Conservation (phyloP, 35 echinoderm and acorn worm species). For the Diadema setosum region DNA sequence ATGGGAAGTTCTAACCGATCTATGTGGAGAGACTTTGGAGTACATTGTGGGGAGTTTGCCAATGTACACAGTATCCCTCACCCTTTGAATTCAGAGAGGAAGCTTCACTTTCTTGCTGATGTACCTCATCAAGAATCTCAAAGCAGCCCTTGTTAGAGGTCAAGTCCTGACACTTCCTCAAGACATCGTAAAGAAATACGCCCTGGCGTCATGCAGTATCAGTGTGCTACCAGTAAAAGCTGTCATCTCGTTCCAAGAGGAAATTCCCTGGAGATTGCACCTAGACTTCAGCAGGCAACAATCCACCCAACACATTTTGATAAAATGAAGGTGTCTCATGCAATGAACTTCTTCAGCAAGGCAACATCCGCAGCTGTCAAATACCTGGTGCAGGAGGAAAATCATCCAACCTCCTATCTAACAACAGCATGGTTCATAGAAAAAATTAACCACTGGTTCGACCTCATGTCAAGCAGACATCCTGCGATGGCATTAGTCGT, state of each 20-base stretch:
- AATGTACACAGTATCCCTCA: conserved; percentile 6
- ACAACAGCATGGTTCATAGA: conserved; percentile 24
- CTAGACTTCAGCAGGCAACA: not conserved
- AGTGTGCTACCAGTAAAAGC: not conserved
- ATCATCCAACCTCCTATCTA: not conserved
- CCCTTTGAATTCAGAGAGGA: not conserved
- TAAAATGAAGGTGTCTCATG: not conserved
- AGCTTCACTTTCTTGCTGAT: conserved; percentile 4
- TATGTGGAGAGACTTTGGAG: conserved; percentile 45
- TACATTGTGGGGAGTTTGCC: not conserved
- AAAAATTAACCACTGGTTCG: conserved; percentile 14
- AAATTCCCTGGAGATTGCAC: not conserved
- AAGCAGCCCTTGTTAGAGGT: conserved; percentile 33
- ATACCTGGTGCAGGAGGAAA: not conserved
- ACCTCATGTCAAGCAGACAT: conserved; percentile 43
- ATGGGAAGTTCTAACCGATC: conserved; percentile 50
- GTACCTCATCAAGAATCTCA: conserved; percentile 36
- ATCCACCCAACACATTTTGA: not conserved
- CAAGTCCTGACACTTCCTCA: not conserved
- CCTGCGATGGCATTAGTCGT: conserved; percentile 35
- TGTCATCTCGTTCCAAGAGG: not conserved
- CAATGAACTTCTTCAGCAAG: not conserved
- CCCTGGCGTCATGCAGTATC: not conserved
- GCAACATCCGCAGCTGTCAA: not conserved
- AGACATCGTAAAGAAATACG: not conserved